Evolutionary conservation across 2,888 invertebrate genomes (phyloP), one percentile per base, ranked within the genome.

Genomic region (Agrochola litura): DNA sequence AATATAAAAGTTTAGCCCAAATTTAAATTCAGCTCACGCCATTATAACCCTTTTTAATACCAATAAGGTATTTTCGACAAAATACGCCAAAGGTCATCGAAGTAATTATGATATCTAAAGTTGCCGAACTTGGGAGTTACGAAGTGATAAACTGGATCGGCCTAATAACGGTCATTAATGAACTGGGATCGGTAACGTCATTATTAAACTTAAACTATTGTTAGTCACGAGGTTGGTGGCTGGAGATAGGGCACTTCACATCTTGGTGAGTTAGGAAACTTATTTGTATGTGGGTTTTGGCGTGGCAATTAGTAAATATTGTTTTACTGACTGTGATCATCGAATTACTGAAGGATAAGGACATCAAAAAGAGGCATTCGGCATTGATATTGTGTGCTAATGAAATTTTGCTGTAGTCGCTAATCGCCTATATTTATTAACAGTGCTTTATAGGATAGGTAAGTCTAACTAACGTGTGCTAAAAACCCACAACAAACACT

Each of bases 161-260:
- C 41, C 64, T 75, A 72, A 82, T 82, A 82, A 61, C 79, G 64
- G 56, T 69, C 79, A 79, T 69, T 82, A 75, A 72, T 76, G 52
- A 61, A 72, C 75, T 82, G 14, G 52, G 69, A 63, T 74, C 75
- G 68, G 60, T 69, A 10, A 75, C 60, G 70, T 75, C 71, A 75
- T 72, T 72, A 82, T 60, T 69, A 52, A 75, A 79, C 41, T 68
- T 41, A 56, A 71, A 82, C 75, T 82, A 65, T 82, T 72, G 68
- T 72, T 56, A 56, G 68, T 54, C 60, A 41, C 58, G 63, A 65
- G 46, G 52, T 58, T 43, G 30, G 65, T 19, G 61, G 16, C 68
- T 41, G 22, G n/a, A 69, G 41, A 64, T 54, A 46, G 60, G 52
- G 25, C 56, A 67, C 30, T 80, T 69, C 5, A n/a, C 65, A 41